Base-by-base conservation (phyloP, 2,113 vertebrate species). In the Grus americana region DNA sequence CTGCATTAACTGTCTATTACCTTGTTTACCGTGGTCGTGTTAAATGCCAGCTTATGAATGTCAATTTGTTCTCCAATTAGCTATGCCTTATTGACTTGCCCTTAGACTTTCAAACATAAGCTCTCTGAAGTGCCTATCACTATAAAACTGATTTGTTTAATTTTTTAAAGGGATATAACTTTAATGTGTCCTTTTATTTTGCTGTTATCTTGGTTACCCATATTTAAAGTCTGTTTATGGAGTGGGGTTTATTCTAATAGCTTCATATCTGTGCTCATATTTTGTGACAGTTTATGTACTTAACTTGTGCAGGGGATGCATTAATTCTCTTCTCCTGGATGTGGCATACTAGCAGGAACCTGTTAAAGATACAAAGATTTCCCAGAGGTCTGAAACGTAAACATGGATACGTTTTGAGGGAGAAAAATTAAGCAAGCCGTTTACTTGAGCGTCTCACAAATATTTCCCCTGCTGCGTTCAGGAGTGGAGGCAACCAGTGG, bases 11-110 rank as follows among this genome's bases (percentile, higher is more conserved):
- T 96, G 88, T 93, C 96, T 97, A 97, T 97, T 97, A 97, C 92
- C 82, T 84, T 97, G 97, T 97, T 98, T 97, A 90, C 96, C 54
- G 0, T 95, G 79, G 54, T 23, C 66, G 32, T 71, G 93, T 38
- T 97, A 92, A 95, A 88, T 46, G 91, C 85, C 84, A 83, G 95
- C 95, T 96, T 86, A 94, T 94, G 96, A 98, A 97, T 98, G 98
- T 98, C 97, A 97, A 78, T 98, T 98, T 98, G 95, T 92, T 97
- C 91, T 98, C 96, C 95, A 98, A 98, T 98, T 98, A 98, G 97
- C 97, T 89, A 95, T 96, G 97, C 97, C 97, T 98, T 98, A 98
- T 98, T 97, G 97, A 97, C 98, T 95, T 95, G 95, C 96, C 95
- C 89, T 96, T 90, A 96, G 95, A 94, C 97, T 97, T 97, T 96